A percentile compares a stretch with the other conserved stretches of the same genome.
Evolutionary conservation across 1,140 invertebrate species (phyloP).

Genomic region (Mizuhopecten yessoensis): DNA sequence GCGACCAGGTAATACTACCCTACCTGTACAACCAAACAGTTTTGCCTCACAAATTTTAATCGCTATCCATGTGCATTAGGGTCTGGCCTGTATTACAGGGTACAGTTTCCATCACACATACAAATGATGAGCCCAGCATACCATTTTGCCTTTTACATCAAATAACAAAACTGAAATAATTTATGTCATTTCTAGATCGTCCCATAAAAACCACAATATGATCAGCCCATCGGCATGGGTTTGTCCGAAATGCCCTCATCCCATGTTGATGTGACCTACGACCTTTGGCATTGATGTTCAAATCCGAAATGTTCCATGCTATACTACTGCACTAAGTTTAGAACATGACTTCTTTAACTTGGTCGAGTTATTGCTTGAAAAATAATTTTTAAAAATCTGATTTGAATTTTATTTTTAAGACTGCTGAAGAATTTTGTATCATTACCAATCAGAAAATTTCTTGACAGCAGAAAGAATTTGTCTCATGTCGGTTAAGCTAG

Average conservation of each 20-base stretch:
- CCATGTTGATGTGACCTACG: neutral
- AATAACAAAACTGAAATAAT: slow-evolving; percentile 40
- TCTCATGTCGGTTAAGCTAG: too few relatives aligned
- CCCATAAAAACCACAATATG: slow-evolving; percentile 36
- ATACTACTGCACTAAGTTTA: neutral
- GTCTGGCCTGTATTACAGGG: neutral
- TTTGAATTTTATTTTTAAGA: too few relatives aligned
- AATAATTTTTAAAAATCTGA: too few relatives aligned
- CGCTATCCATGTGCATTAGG: slow-evolving; percentile 24
- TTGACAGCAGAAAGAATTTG: too few relatives aligned
- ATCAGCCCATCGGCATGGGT: neutral
- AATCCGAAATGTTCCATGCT: neutral
- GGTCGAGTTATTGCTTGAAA: too few relatives aligned
- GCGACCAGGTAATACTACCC: neutral
- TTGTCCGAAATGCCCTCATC: slow-evolving; percentile 37
- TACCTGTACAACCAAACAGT: slow-evolving; percentile 8
- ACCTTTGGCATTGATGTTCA: neutral
- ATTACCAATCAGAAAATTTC: too few relatives aligned
- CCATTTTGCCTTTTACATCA: slow-evolving; percentile 36
- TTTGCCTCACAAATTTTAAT: slow-evolving; percentile 35
- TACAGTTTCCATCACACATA: neutral
- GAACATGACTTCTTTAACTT: too few relatives aligned
- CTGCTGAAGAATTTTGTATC: too few relatives aligned
- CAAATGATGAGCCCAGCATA: neutral
- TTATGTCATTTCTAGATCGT: slow-evolving; percentile 28